phyloP scores from a whole-genome alignment of 2,797 vertebrate genomes.

The Glyptemys insculpta region DNA sequence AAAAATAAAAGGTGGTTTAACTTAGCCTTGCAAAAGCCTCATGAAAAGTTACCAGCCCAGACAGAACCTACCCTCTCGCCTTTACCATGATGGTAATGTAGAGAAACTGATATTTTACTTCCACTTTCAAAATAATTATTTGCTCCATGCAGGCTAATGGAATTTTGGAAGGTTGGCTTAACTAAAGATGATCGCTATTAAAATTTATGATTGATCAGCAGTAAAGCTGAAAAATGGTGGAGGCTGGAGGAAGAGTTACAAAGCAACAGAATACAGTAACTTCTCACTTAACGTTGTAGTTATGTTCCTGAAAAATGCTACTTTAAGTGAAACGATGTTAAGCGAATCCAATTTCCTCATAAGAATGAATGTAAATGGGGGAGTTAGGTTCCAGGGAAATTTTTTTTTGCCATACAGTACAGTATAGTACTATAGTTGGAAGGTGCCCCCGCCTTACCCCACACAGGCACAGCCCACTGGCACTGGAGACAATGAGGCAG shows the following conservation, averaged over 20 bases:
- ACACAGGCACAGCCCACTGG: no score
- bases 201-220: not conserved
- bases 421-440: no score
- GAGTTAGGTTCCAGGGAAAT: no score
- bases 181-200: not conserved
- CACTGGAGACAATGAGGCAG: no score
- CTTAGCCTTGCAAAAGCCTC: not conserved
- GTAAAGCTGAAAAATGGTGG: not conserved
- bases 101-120: not conserved
- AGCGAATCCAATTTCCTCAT: no score
- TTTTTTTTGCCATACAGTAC: no score
- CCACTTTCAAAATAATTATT: not conserved
- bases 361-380: no score
- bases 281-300: no score
- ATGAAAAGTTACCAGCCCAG: not conserved
- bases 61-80: accelerated
- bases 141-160: not conserved
- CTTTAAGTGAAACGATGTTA: no score
- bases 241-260: not conserved
- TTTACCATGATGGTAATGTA: not conserved
- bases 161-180: not conserved
- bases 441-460: no score
- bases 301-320: no score
- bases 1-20: not conserved
- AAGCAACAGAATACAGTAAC: not conserved